Percentiles rank a stretch among this genome's conserved stretches.
phyloP scores from a whole-genome alignment of 1,140 invertebrate genomes.

The Ditylenchus dipsaci region DNA sequence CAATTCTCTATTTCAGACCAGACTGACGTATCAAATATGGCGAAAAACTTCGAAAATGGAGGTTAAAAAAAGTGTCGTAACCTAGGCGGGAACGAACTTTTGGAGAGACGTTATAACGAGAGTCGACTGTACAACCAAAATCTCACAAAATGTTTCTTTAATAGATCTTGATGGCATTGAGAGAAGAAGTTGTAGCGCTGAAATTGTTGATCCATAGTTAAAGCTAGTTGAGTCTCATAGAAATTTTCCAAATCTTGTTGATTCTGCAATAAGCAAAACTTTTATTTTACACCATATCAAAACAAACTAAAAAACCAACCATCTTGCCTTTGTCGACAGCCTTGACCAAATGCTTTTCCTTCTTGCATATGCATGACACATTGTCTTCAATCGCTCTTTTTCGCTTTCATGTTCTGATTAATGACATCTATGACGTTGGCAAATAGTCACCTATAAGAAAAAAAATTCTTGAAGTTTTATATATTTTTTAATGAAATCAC shows the following conservation, averaged over 20 bases:
- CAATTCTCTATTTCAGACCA: too few relatives aligned
- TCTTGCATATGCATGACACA: constrained; percentile 6
- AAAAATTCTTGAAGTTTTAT: background rate
- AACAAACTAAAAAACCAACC: constrained; percentile 4
- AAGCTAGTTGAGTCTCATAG: constrained; percentile 2
- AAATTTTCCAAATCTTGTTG: constrained; percentile 10
- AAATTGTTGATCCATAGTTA: constrained; percentile 16
- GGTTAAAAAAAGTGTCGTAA: too few relatives aligned
- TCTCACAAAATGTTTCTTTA: background rate
- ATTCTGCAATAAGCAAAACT: constrained; percentile 8
- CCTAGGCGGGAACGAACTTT: too few relatives aligned
- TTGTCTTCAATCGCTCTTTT: constrained; percentile 16
- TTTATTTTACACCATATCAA: background rate
- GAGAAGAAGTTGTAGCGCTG: background rate
- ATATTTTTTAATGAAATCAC: constrained; percentile 6
- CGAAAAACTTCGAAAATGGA: too few relatives aligned
- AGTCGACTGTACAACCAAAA: too few relatives aligned
- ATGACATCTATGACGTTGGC: constrained; percentile 15
- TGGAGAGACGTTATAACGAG: too few relatives aligned
- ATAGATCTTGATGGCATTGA: background rate
- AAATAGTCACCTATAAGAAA: constrained; percentile 13
- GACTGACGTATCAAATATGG: too few relatives aligned
- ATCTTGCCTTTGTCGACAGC: constrained; percentile 7
- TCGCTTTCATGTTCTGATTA: constrained; percentile 19
- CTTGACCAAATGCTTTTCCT: constrained; percentile 16